These are phyloP conservation scores for Dorcus hopei DNA, from an alignment of 2,888 invertebrate genomes.

Conservation along the genomic window DNA sequence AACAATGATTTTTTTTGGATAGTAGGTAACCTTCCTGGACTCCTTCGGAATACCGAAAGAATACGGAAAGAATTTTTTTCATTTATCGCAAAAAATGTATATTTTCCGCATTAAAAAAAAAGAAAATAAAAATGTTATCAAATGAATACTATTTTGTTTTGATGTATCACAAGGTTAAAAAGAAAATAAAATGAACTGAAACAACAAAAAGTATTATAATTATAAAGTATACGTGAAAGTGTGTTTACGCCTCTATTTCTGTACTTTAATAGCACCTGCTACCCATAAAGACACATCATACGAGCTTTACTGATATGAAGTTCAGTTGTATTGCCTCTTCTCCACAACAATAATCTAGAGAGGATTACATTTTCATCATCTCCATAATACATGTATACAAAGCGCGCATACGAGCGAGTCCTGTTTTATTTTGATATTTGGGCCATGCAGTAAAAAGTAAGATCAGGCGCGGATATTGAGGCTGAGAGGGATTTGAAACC, in stretches of 20 bases:
- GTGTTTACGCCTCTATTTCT: conserved; percentile 32
- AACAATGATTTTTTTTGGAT: no score
- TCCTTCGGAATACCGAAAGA: no score
- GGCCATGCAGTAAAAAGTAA: conserved; percentile 40
- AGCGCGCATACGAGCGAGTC: conserved; percentile 29
- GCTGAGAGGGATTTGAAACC: conserved; percentile 39
- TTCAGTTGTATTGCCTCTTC: conserved; percentile 33
- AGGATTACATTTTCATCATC: conserved; percentile 44
- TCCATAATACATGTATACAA: conserved; percentile 40
- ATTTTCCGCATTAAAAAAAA: no score
- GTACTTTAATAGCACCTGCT: conserved; percentile 38
- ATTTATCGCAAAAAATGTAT: no score
- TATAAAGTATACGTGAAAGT: conserved; percentile 17
- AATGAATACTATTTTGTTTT: no score
- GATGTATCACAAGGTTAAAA: no score
- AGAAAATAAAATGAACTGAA: no score
- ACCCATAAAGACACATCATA: conserved; percentile 37
- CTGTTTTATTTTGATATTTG: conserved; percentile 43
- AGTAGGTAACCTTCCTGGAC: no score
- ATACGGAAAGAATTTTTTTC: no score
- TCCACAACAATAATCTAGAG: conserved; percentile 41
- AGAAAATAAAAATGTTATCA: no score
- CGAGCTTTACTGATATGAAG: conserved; percentile 36
- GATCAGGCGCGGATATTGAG: conserved; percentile 41
- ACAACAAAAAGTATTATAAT: no score